Conservation (phyloP, 2,888 invertebrate genomes). For the Prostheceraeus crozeri region DNA sequence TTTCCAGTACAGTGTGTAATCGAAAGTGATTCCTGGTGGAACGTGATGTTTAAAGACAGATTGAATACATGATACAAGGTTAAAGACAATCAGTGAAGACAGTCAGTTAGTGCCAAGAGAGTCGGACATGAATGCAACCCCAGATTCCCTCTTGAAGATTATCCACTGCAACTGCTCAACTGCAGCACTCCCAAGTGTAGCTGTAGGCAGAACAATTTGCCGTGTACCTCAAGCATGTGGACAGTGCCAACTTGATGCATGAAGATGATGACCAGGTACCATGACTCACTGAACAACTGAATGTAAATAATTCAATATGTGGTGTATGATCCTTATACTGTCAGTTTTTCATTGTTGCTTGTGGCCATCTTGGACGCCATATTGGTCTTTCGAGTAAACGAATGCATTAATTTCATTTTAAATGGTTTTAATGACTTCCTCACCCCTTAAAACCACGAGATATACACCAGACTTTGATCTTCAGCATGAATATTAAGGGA, state of each 20-base stretch:
- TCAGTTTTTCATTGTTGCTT: slow-evolving; percentile 14
- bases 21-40: slow-evolving; percentile 5
- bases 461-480: too few species aligned
- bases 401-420: slow-evolving; percentile 1
- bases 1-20: neutral
- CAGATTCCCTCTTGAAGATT: too few species aligned
- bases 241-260: slow-evolving; percentile 13
- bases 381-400: slow-evolving; percentile 13
- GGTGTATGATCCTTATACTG: slow-evolving; percentile 20
- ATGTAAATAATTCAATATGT: slow-evolving; percentile 22
- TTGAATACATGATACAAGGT: neutral
- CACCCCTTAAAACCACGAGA: too few species aligned
- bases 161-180: too few species aligned
- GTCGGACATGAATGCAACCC: too few species aligned
- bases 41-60: neutral
- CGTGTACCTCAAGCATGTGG: slow-evolving; percentile 31
- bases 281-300: slow-evolving; percentile 18
- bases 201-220: slow-evolving; percentile 10
- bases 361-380: too few species aligned
- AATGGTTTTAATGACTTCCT: too few species aligned
- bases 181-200: slow-evolving; percentile 1
- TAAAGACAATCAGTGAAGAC: too few species aligned
- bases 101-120: too few species aligned
- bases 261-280: slow-evolving; percentile 24
- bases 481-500: too few species aligned